Conservation (phyloP, 2,888 invertebrate genomes). For the Leptinotarsa rubiginosa region DNA sequence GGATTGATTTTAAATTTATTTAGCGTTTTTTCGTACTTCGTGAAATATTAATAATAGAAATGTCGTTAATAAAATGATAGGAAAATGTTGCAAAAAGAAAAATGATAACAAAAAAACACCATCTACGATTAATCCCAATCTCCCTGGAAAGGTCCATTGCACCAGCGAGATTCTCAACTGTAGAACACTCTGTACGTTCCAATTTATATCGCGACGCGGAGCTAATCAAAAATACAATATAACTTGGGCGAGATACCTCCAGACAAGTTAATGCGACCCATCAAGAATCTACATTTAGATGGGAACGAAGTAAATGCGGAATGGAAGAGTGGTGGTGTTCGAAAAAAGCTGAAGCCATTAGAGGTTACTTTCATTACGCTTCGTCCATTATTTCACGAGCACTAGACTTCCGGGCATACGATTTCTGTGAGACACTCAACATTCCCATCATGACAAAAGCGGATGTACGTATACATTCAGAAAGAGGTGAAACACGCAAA, state of each 20-base stretch:
- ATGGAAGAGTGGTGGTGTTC: constrained; percentile 9
- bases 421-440: neutral
- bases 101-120: no score
- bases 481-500: no score
- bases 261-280: constrained; percentile 20
- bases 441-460: neutral
- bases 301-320: constrained; percentile 21
- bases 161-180: no score
- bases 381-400: constrained; percentile 1
- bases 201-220: constrained; percentile 4
- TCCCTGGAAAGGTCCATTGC: no score
- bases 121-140: no score
- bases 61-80: no score
- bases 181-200: neutral
- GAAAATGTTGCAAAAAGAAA: no score
- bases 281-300: constrained; percentile 31
- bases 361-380: constrained; percentile 9
- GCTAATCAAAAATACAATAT: constrained; percentile 25
- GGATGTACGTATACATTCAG: neutral
- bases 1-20: no score
- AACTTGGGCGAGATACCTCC: constrained; percentile 4
- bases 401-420: neutral
- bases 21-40: no score
- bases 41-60: no score
- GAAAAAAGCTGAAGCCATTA: neutral